Evolutionary conservation across 2,797 vertebrate genomes (phyloP).

Genomic region (Amniataba percoides): DNA sequence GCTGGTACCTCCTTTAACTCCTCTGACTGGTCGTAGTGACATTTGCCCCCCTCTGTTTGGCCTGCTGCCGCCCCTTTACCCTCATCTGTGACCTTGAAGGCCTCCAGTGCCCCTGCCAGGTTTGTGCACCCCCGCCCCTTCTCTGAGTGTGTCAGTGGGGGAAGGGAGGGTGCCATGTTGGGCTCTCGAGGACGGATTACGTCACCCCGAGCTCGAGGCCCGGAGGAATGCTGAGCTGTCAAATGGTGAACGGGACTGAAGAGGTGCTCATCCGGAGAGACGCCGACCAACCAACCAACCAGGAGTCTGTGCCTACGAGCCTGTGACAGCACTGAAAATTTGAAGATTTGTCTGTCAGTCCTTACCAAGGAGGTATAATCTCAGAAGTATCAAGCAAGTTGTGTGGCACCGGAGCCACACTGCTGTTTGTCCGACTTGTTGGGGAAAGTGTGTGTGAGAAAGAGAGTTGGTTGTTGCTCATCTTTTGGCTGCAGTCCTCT

Average conservation of each 20-base stretch:
- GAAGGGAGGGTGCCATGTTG: slow-evolving; percentile 32
- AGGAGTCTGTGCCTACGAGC: neutral
- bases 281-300: neutral
- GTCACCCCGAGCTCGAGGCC: slow-evolving; percentile 46
- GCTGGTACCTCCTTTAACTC: neutral
- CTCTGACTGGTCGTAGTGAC: neutral
- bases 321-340: too few relatives aligned
- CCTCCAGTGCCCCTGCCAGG: slow-evolving; percentile 23
- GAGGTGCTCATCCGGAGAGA: slow-evolving; percentile 4
- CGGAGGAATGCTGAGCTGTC: slow-evolving; percentile 67
- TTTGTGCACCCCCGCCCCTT: neutral
- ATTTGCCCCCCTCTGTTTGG: neutral
- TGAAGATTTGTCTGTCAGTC: neutral
- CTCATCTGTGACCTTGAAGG: slow-evolving; percentile 22
- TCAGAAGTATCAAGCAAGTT: neutral
- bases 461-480: slow-evolving; percentile 1
- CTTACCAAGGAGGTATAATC: neutral
- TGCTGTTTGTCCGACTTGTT: neutral
- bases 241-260: slow-evolving; percentile 34
- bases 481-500: slow-evolving; percentile 28
- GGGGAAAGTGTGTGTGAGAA: neutral
- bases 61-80: neutral
- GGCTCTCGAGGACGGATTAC: slow-evolving; percentile 50
- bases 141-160: slow-evolving; percentile 22
- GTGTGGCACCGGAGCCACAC: neutral